Evolutionary conservation across 2,888 invertebrate genomes (phyloP), one percentile per base, ranked within the genome.

Genomic region (Eupithecia vulgata): DNA sequence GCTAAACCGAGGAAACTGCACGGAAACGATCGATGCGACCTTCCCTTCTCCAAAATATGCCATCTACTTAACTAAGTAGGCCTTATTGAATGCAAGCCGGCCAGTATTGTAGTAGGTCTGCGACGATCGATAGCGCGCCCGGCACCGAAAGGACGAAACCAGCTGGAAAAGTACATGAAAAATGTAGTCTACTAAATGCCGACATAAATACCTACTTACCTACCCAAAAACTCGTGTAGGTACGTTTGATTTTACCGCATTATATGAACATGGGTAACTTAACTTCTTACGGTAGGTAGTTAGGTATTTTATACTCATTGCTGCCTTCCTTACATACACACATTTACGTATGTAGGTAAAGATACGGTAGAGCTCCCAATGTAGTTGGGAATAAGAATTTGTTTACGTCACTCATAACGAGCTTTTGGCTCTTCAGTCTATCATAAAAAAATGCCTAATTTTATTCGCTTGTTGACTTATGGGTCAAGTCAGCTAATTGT

Each of bases 81-180:
- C 10, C 65, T 65, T 81, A 84, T 79, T 80, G 80, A 68, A 71
- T 76, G 73, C 75, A 76, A 62, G n/a, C 65, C 64, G 48, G 42
- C 68, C 17, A 34, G 67, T 67, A 66, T 40, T 76, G 76, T 70
- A 74, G 68, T 35, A 68, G 78, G 72, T 52, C 84, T 87, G 88
- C 88, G 86, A 83, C 84, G 84, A 92, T 93, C 89, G 92, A 93
- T 91, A 82, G 8, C 82, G 93, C 87, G 90, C 88, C 91, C 87
- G 92, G 93, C 81, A 92, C 92, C 84, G 89, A 78, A 86, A 87
- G 92, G 87, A 87, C 89, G 83, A 83, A 83, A 76, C 79, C 80
- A 77, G 75, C 85, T 86, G 81, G 12, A 86, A 87, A 88, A 89
- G 52, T 87, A 84, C 88, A 88, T 88, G 85, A 84, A 87, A 88